These are phyloP conservation scores for Panurus biarmicus DNA, from an alignment of 2,113 vertebrate genomes.

Conservation along the genomic window DNA sequence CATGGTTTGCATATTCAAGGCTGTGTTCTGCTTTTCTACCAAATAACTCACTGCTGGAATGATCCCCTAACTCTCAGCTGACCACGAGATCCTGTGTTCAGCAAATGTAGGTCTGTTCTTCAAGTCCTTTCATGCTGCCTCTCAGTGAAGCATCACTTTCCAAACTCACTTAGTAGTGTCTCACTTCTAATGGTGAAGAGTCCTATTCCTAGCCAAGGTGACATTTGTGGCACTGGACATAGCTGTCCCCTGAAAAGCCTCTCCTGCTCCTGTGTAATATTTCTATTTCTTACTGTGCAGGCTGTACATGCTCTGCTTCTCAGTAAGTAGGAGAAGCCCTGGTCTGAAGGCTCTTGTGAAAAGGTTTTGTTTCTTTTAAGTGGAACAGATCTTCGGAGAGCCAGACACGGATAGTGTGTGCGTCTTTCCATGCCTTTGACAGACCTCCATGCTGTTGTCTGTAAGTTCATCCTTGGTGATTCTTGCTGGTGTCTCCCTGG, in stretches of 20 bases:
- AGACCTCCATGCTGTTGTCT: neutral
- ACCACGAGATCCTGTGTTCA: neutral
- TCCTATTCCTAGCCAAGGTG: neutral
- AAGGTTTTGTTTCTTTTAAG: neutral
- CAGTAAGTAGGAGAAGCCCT: neutral
- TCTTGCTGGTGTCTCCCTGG: neutral
- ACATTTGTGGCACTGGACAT: neutral
- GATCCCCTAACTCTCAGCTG: neutral
- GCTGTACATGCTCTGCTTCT: neutral
- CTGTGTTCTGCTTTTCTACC: neutral
- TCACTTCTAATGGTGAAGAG: neutral
- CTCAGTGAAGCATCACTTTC: neutral
- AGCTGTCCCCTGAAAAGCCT: neutral
- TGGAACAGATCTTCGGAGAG: neutral
- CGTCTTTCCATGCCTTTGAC: neutral
- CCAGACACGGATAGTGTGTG: neutral
- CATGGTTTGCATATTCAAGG: neutral
- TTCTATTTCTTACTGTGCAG: neutral
- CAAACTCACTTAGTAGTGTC: neutral
- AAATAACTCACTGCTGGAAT: neutral
- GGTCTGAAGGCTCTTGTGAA: neutral
- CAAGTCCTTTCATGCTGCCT: neutral
- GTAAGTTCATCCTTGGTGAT: neutral
- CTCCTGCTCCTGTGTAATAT: neutral
- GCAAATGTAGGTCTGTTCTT: neutral